Conservation (phyloP, 2,888 invertebrate species). For the Dendrolimus houi region DNA sequence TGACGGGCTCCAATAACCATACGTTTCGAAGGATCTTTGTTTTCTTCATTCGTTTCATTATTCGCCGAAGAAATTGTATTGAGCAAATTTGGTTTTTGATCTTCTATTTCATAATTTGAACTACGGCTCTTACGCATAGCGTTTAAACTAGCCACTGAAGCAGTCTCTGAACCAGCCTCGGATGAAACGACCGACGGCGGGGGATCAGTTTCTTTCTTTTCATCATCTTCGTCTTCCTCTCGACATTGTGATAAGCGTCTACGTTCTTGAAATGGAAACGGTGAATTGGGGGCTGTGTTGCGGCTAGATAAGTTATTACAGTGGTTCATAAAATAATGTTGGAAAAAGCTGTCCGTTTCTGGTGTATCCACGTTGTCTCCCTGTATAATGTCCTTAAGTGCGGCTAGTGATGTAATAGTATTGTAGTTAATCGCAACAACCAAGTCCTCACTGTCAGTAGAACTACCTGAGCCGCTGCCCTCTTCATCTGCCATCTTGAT, state of each 20-base stretch:
- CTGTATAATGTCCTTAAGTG: constrained; percentile 81
- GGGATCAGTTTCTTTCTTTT: constrained; percentile 43
- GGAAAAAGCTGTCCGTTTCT: constrained; percentile 79
- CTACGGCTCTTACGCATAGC: constrained; percentile 18
- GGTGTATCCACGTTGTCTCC: constrained; percentile 74
- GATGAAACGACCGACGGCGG: constrained; percentile 24
- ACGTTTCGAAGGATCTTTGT: constrained; percentile 46
- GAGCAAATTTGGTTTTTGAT: constrained; percentile 20
- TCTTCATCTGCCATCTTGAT: constrained; percentile 30
- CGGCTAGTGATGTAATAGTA: constrained; percentile 81
- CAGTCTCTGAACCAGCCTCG: constrained; percentile 20
- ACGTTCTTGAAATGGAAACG: constrained; percentile 75
- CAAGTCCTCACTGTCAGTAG: constrained; percentile 79
- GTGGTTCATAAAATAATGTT: constrained; percentile 84
- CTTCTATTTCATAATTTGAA: constrained; percentile 17
- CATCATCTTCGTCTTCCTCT: constrained; percentile 89
- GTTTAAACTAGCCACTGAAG: constrained; percentile 20
- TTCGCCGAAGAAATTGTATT: constrained; percentile 9
- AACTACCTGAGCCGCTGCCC: constrained; percentile 52
- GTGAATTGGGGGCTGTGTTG: constrained; percentile 49
- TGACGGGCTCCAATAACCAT: constrained; percentile 61
- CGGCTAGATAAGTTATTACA: constrained; percentile 82
- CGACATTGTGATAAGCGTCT: constrained; percentile 87
- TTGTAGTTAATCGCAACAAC: constrained; percentile 82
- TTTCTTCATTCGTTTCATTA: constrained; percentile 25